Conservation (phyloP, 2,797 vertebrate genomes). For the Mastacembelus armatus region DNA sequence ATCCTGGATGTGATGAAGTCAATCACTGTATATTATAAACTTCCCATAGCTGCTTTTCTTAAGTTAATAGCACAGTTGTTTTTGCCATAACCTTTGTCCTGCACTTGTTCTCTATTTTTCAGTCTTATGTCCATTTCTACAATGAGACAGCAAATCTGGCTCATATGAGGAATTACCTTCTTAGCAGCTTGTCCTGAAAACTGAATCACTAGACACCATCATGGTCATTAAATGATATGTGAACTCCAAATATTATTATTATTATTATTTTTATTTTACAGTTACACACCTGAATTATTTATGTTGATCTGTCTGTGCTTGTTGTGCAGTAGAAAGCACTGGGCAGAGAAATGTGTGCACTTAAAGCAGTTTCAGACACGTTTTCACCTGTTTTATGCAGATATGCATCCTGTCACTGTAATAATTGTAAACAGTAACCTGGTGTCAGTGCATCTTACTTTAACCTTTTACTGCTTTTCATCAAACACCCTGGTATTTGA, state of each 20-base stretch:
- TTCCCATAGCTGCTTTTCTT: background rate
- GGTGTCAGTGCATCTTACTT: constrained; percentile 1
- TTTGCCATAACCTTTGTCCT: background rate
- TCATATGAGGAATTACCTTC: constrained; percentile 33
- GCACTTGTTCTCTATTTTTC: background rate
- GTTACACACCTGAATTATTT: background rate
- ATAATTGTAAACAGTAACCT: constrained; percentile 20
- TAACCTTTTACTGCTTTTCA: constrained; percentile 18
- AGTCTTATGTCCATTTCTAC: constrained; percentile 8
- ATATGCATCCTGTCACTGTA: too few relatives aligned
- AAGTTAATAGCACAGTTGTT: background rate
- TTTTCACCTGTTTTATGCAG: background rate
- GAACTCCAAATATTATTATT: background rate
- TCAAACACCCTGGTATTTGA: background rate
- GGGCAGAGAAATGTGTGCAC: constrained; percentile 1
- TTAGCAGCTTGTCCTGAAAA: constrained; percentile 35
- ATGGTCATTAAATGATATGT: background rate
- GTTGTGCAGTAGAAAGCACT: background rate
- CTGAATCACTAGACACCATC: background rate
- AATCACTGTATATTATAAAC: background rate
- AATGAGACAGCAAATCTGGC: constrained; percentile 18
- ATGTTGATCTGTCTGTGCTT: background rate
- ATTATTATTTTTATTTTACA: background rate
- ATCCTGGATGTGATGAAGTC: too few relatives aligned
- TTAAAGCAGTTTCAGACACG: constrained; percentile 9